Conservation (phyloP, 2,797 vertebrate species). For the Muraenolepis orangiensis region DNA sequence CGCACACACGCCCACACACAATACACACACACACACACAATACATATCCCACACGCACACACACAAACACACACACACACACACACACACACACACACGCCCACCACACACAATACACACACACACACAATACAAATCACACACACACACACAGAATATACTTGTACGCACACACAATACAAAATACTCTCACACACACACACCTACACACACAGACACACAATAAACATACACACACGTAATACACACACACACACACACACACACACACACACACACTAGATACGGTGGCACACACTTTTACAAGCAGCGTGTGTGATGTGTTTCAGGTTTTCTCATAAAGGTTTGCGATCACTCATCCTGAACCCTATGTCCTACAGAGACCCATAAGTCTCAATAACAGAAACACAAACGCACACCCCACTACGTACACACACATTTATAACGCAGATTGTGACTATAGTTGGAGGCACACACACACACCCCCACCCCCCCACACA, state of each 20-base stretch:
- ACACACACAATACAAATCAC: no score
- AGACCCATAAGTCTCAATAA: background rate
- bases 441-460: no score
- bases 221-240: background rate
- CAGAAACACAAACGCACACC: background rate
- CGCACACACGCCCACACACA: slow-evolving; percentile 13
- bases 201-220: no score
- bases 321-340: background rate
- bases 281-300: background rate
- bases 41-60: slow-evolving; percentile 4
- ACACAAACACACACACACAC: background rate
- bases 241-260: background rate
- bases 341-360: background rate
- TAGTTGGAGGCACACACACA: no score
- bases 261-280: background rate
- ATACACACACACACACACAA: slow-evolving; percentile 11
- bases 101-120: no score
- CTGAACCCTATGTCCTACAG: background rate
- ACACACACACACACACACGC: background rate
- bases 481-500: background rate
- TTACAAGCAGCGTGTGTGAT: background rate
- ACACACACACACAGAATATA: no score
- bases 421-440: background rate
- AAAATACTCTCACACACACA: no score
- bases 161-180: no score